Conservation (phyloP, 2,888 invertebrate species). For the Hydriomena furcata region DNA sequence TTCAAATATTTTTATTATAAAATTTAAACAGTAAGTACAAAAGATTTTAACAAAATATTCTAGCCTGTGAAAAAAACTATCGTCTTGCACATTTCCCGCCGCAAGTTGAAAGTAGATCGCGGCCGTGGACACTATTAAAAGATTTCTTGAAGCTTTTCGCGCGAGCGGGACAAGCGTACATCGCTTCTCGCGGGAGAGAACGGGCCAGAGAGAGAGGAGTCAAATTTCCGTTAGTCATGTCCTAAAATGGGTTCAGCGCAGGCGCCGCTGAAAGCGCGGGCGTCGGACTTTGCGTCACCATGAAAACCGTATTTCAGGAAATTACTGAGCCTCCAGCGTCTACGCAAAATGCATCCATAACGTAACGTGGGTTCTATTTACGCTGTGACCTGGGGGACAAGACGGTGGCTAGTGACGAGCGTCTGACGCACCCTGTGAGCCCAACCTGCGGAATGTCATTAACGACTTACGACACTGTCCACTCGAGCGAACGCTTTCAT, state of each 20-base stretch:
- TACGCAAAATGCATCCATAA: constrained; percentile 64
- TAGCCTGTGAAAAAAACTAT: constrained; percentile 54
- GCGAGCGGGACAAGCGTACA: constrained; percentile 73
- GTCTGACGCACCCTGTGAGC: constrained; percentile 69
- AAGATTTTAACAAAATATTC: constrained; percentile 8
- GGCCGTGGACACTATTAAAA: constrained; percentile 85
- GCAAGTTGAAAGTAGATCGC: constrained; percentile 82
- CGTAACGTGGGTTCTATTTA: constrained; percentile 44
- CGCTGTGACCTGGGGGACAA: constrained; percentile 48
- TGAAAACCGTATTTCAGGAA: constrained; percentile 81
- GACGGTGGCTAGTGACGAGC: constrained; percentile 60
- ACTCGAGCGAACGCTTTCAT: constrained; percentile 50
- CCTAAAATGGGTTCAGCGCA: constrained; percentile 88
- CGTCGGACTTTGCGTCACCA: constrained; percentile 80
- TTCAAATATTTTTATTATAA: background rate
- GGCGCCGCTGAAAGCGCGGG: constrained; percentile 84
- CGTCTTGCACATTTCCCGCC: constrained; percentile 74
- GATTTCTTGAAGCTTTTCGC: constrained; percentile 82
- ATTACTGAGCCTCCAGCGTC: constrained; percentile 58
- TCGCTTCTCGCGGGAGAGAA: constrained; percentile 74
- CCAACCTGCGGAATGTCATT: constrained; percentile 73
- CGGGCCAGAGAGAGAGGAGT: constrained; percentile 80
- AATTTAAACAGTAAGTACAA: background rate
- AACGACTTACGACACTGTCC: constrained; percentile 67
- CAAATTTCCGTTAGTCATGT: constrained; percentile 88